Evolutionary conservation across 2,797 vertebrate genomes (phyloP), one percentile per base, ranked within the genome.

Genomic region (Anabacerthia variegaticeps): DNA sequence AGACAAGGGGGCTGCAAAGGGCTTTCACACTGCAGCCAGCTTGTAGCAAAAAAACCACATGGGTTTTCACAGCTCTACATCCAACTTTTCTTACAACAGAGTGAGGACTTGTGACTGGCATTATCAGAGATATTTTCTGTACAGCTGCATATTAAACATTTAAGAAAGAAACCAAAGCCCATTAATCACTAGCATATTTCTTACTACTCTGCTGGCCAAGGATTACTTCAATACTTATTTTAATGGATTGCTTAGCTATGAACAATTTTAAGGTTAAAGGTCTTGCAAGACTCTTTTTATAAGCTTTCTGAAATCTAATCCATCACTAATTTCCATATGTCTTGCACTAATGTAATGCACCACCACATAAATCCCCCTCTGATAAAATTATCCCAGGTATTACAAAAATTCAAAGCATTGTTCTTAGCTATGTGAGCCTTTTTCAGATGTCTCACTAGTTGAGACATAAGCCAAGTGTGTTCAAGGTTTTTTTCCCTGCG

Each of bases 271-370:
- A 96, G 93, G 92, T 88, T 88, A 90, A 88, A 93, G 90, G 85
- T 92, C 83, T 89, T 58, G 58, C 43, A 95, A 91, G 82, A 72
- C 61, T 85, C 65, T 78, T 95, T 83, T 93, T 73, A 88, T 88
- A 95, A 95, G 93, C 85, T 81, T 88, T 90, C 71, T 88, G 89
- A 82, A 94, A 93, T 93, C 90, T 73, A 94, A 92, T 92, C 88
- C 90, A 86, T 92, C 85, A 30, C 85, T 92, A 17, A 86, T 95
- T 96, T 90, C 77, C 83, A 41, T 81, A 85, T 41, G 77, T 82
- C 85, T 81, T 59, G 73, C 92, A 88, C 49, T 95, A 88, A 94
- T 90, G 83, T 85, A 92, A 96, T 86, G 73, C 69, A 93, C 86
- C 79, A 48, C 79, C 76, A 62, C 66, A 72, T 72, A 88, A 95